Conservation (phyloP, 2,113 vertebrate species). For the Pseudorectes ferrugineus region DNA sequence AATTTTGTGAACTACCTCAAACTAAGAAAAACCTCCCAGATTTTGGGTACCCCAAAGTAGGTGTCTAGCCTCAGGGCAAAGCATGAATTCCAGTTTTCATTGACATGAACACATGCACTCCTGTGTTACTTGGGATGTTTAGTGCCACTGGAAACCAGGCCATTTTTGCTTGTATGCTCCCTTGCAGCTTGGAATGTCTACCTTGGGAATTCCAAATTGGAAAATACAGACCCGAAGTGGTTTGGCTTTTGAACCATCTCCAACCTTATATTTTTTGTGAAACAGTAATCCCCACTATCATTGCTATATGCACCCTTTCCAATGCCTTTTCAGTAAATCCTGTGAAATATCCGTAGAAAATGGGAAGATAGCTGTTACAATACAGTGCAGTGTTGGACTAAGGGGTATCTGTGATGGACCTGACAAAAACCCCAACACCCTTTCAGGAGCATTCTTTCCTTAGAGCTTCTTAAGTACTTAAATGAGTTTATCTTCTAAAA, state of each 20-base stretch:
- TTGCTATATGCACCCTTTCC: not conserved
- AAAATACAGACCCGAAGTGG: not conserved
- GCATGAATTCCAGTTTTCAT: not conserved
- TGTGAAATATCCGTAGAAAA: not conserved
- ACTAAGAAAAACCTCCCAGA: not conserved
- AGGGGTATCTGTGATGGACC: not conserved
- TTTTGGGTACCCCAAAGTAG: not conserved
- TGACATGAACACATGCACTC: not conserved
- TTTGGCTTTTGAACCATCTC: not conserved
- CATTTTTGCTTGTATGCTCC: not conserved
- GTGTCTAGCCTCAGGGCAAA: not conserved
- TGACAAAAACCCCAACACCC: not conserved
- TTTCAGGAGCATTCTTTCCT: not conserved
- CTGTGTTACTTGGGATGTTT: not conserved
- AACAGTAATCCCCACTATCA: not conserved
- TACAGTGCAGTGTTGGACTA: not conserved
- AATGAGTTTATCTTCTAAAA: not conserved
- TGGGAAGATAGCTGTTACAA: not conserved
- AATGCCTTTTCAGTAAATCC: not conserved
- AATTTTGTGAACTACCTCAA: not conserved
- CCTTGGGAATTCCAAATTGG: not conserved
- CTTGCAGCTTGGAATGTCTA: not conserved
- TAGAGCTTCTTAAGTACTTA: not conserved
- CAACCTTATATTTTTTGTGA: not conserved
- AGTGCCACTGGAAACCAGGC: not conserved